Base-by-base conservation (phyloP, 2,888 invertebrate genomes). In the Cantharis rustica region DNA sequence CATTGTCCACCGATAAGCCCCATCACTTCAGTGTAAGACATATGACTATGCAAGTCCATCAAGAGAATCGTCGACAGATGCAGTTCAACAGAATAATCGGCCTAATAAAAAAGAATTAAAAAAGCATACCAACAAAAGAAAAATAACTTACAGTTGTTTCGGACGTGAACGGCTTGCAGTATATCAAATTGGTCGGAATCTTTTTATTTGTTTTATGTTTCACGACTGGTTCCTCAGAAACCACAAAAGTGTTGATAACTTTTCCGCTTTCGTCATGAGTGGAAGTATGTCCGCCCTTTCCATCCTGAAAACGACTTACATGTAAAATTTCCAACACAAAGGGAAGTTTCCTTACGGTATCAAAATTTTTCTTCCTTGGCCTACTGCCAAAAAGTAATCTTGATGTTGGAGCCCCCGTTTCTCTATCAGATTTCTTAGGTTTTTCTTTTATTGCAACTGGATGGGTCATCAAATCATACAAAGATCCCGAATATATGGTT, bases 1-100 rank as follows among this genome's bases (percentile, higher is more conserved):
- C 89, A 90, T 71, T 83, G 84, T 3, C 94, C 94, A 15, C 94
- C 95, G 78, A 93, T 86, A 80, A 95, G 90, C 1, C 95, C 95
- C 91, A 94, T 94, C 69, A 95, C 93, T 89, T 95, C 95, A 2
- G 90, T 92, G 79, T 91, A 90, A 0, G 92, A 93, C 47, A 91
- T 89, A 88, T 94, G 93, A 69, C 93, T 91, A 88, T 95, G 95
- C 70, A 91, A 89, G 84, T 94, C 94, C 91, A 94, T 92, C 62
- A 91, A 86, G 7, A 94, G 87, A 75, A 94, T 86, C 0, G 93
- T 90, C 0, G 92, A 90, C 76, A 92, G 89, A 82, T 90, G 88
- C 75, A 94, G 85, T 20, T 88, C 89, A 0, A 94, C 90, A 10
- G 85, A 84, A 85, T 90, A 94, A 9, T 93, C 93, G 69, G 93